Evolutionary conservation across 2,888 invertebrate genomes (phyloP), one percentile per base, ranked within the genome.

Genomic region (Diploptera punctata): DNA sequence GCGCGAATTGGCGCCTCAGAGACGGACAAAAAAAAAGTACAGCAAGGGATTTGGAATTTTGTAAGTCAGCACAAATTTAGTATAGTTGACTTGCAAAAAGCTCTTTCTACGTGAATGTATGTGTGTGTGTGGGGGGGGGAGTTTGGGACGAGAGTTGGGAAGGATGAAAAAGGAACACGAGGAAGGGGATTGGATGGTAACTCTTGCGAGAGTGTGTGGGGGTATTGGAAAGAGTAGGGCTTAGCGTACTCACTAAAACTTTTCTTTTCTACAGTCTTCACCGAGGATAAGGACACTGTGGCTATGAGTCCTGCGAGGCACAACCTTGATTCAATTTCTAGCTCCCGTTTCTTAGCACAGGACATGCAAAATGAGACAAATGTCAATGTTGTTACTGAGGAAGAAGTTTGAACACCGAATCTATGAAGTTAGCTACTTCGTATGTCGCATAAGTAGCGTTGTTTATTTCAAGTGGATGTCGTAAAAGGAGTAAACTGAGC

Each of bases 11-110:
- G 62, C 62, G 62, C 43, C 62, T 62, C 18, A 0, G 43, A 19
- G 62, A 18, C 21, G 62, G 16, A 24, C n/a, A n/a, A n/a, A n/a
- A n/a, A 33, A 61, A 24, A 62, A 38, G 62, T 62, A 62, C 62
- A 43, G 19, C 62, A 13, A 62, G 62, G 62, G 62, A 62, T 43
- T 62, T 62, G 62, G 62, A 62, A 38, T 62, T 62, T 62, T 62
- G 21, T 62, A 62, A 62, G 62, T 62, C 62, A 62, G 62, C 62
- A 62, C 62, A 62, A 62, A 62, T 62, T 62, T 62, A 43, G 16
- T 62, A 43, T 62, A 62, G 62, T 62, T 62, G 62, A 43, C 62
- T 62, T 62, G 62, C 62, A 62, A 62, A 62, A 62, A 38, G 38
- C 43, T 43, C 43, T 43, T 62, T 43, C 21, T 62, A 43, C n/a